Percentiles rank a stretch among this genome's conserved stretches.
These are phyloP conservation scores for Oceanodroma leucorhoa DNA, from an alignment of 2,797 vertebrate species.

Conservation along the genomic window DNA sequence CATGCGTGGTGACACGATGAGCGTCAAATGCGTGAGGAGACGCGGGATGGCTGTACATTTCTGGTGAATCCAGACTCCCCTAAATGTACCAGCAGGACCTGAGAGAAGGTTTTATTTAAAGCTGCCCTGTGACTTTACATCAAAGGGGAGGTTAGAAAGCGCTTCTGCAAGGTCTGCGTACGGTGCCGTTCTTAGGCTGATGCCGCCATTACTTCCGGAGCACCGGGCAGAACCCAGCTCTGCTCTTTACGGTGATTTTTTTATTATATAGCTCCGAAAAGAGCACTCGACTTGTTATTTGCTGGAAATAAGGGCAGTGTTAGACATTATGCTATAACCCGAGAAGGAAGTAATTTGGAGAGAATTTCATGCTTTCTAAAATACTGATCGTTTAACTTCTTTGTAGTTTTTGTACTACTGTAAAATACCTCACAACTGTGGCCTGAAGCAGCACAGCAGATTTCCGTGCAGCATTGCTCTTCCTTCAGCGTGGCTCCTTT, in stretches of 20 bases:
- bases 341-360: neutral
- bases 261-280: neutral
- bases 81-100: neutral
- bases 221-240: rapidly evolving
- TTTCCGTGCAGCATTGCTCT: neutral
- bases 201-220: rapidly evolving
- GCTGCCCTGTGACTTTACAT: neutral
- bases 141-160: neutral
- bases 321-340: neutral
- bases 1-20: rapidly evolving
- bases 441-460: neutral
- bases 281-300: neutral
- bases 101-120: neutral
- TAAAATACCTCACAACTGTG: neutral
- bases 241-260: neutral
- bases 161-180: rapidly evolving
- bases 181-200: rapidly evolving
- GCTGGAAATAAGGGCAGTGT: neutral
- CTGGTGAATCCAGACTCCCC: neutral
- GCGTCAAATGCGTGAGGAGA: rapidly evolving
- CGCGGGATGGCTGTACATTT: rapidly evolving
- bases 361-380: neutral
- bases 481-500: neutral
- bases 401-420: neutral
- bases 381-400: neutral